Evolutionary conservation across 2,113 vertebrate genomes (phyloP).

Genomic region (Hippocampus barbouri): DNA sequence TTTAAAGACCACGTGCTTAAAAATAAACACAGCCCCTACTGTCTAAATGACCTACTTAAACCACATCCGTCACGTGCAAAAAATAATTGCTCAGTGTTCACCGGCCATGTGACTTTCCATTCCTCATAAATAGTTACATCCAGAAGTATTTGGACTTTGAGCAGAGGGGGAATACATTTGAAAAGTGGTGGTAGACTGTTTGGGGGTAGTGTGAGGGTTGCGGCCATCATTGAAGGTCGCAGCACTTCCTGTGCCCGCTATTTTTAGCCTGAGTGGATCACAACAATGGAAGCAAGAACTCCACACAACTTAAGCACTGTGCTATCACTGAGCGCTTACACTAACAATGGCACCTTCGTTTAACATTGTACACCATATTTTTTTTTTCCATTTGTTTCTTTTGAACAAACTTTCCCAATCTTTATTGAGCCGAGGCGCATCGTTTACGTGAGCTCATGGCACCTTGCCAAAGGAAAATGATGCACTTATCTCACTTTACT

Average conservation of each 20-base stretch:
- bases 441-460: neutral
- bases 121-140: neutral
- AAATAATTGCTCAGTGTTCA: slow-evolving; percentile 7
- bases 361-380: neutral
- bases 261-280: slow-evolving; percentile 53
- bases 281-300: slow-evolving; percentile 40
- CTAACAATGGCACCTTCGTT: slow-evolving; percentile 15
- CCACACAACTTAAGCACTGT: slow-evolving; percentile 23
- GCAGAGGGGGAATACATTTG: neutral
- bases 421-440: neutral
- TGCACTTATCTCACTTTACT: neutral
- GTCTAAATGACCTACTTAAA: slow-evolving; percentile 48
- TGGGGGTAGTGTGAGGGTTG: slow-evolving; percentile 39
- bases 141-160: neutral
- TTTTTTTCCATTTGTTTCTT: neutral
- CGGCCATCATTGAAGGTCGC: slow-evolving; percentile 43
- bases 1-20: slow-evolving; percentile 58
- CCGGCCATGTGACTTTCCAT: neutral
- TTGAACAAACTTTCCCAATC: neutral
- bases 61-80: slow-evolving; percentile 23
- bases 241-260: slow-evolving; percentile 39
- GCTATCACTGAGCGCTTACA: slow-evolving; percentile 11
- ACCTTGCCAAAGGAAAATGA: neutral
- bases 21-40: slow-evolving; percentile 55
- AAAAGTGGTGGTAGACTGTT: slow-evolving; percentile 24